Evolutionary conservation across 2,113 vertebrate genomes (phyloP).

Genomic region (Morone chrysops): DNA sequence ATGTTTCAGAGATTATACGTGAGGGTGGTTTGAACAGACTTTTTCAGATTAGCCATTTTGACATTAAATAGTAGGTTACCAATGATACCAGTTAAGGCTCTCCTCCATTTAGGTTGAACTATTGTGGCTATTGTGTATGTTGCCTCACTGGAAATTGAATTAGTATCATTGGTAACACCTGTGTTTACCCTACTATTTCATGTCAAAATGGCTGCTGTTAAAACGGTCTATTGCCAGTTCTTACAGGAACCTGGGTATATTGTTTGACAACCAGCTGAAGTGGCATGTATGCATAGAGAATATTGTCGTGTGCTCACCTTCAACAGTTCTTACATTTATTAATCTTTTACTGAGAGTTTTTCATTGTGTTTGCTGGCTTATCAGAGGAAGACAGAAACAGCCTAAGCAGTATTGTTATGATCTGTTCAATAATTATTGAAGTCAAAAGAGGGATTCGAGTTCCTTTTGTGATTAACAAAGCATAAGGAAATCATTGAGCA

Average conservation of each 20-base stretch:
- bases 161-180: too few relatives aligned
- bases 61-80: too few relatives aligned
- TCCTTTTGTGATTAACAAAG: not conserved
- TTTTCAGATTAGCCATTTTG: too few relatives aligned
- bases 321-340: not conserved
- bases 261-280: not conserved
- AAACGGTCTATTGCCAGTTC: not conserved
- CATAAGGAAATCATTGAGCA: constrained; percentile 16
- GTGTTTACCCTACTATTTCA: too few relatives aligned
- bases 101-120: too few relatives aligned
- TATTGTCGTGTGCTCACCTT: not conserved
- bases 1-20: not conserved
- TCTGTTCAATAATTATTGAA: constrained; percentile 26
- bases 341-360: not conserved
- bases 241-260: not conserved
- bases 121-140: too few relatives aligned
- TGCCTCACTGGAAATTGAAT: too few relatives aligned
- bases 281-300: not conserved
- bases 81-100: too few relatives aligned
- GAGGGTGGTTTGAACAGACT: too few relatives aligned
- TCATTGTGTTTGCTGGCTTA: not conserved
- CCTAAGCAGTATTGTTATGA: not conserved
- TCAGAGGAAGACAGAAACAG: not conserved
- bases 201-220: too few relatives aligned
- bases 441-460: not conserved